Conservation (phyloP, 2,113 vertebrate genomes). For the Nansenia antarctica region DNA sequence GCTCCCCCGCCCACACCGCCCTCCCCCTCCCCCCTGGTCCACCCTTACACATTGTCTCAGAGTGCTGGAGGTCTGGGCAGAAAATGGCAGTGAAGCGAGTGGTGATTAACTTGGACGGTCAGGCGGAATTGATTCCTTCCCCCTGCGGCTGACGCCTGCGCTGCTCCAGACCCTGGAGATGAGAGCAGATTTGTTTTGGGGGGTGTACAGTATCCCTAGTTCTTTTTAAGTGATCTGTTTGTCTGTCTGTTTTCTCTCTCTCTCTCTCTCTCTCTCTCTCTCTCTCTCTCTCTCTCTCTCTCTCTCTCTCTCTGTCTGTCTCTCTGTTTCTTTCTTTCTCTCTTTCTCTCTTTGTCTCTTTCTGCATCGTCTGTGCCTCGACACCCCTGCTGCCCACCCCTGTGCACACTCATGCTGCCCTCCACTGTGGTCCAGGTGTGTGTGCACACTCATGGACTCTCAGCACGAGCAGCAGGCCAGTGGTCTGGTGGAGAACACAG, state of each 20-base stretch:
- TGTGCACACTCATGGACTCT: slow-evolving; percentile 16
- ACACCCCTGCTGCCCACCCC: not conserved
- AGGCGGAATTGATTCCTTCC: slow-evolving; percentile 75
- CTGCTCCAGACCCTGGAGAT: slow-evolving; percentile 48
- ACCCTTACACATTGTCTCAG: slow-evolving; percentile 38
- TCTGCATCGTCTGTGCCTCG: not conserved
- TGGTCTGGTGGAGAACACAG: slow-evolving; percentile 26
- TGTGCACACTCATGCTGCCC: no score
- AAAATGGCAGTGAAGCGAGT: slow-evolving; percentile 49
- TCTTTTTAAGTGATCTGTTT: slow-evolving; percentile 38
- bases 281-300: slow-evolving; percentile 12
- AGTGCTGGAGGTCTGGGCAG: slow-evolving; percentile 46
- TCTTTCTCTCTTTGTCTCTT: not conserved
- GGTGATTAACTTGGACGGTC: slow-evolving; percentile 78
- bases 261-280: slow-evolving; percentile 11
- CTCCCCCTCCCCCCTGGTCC: slow-evolving; percentile 11
- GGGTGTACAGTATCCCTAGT: slow-evolving; percentile 54
- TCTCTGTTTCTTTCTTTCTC: no score
- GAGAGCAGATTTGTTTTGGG: slow-evolving; percentile 63
- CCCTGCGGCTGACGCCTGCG: slow-evolving; percentile 50
- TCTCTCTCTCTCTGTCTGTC: slow-evolving; percentile 12
- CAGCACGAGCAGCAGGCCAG: slow-evolving; percentile 24
- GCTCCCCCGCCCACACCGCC: not conserved
- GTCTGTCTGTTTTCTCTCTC: no score
- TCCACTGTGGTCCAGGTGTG: not conserved